Base-by-base conservation (phyloP, 2,113 vertebrate genomes). In the Salminus brasiliensis region DNA sequence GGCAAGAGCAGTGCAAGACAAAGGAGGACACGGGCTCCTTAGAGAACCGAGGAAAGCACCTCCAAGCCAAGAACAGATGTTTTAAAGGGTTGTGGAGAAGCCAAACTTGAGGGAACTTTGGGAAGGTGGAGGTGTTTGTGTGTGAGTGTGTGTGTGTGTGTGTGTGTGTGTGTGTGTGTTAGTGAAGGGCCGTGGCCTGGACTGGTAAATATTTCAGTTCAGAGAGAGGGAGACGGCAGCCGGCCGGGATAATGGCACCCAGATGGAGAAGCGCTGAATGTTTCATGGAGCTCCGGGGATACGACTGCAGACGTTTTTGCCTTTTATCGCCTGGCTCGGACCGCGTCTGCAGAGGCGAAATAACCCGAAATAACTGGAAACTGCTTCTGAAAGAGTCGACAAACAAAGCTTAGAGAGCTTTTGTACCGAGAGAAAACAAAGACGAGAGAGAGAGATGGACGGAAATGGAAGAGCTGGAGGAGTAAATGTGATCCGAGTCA, bases 211-310 rank as follows among this genome's bases (percentile, higher is more conserved):
- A 78, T 45, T 59, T 59, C 52, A 69, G 52, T 59, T 66, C 21
- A 65, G 27, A 75, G 6, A 27, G 52, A 62, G 55, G 25, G 39
- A 60, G 49, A 29, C 45, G 11, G 67, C 23, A 76, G 59, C n/a
- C n/a, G 65, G 57, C 25, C 18, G 27, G 55, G 65, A 59, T 75
- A 71, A 83, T 81, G 34, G 73, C 72, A 76, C 74, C 66, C 30
- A 81, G 83, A 66, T 55, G 47, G 63, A 55, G 23, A 18, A 78
- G 34, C 32, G 45, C 47, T 72, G 72, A 72, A 77, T 82, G 72
- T 57, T 80, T 80, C 45, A 71, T 81, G 39, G 53, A 39, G 65
- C 68, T 67, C 45, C 16, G 30, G 78, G 68, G 79, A 70, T 70
- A 34, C 8, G 1, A 15, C 8, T 60, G 16, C 4, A 52, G 27